These are phyloP conservation scores for Epinotia ramella DNA, from an alignment of 2,888 invertebrate species.

Conservation along the genomic window DNA sequence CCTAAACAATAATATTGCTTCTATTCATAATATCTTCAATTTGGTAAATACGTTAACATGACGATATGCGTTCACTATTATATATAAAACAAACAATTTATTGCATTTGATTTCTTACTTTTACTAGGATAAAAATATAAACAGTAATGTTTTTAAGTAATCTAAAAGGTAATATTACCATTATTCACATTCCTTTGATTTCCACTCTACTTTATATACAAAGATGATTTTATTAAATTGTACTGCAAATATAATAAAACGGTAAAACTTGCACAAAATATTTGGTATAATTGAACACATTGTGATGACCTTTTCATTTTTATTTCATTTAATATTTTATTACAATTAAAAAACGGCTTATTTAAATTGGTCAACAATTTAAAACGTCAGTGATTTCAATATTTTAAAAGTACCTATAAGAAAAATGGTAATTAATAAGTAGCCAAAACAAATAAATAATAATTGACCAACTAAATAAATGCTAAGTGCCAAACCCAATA, in stretches of 20 bases:
- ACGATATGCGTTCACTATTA: constrained; percentile 43
- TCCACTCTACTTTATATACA: constrained; percentile 62
- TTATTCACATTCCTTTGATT: constrained; percentile 52
- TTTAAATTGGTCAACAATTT: constrained; percentile 51
- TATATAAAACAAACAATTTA: constrained; percentile 53
- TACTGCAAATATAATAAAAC: constrained; percentile 59
- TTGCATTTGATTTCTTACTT: constrained; percentile 54
- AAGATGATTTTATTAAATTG: constrained; percentile 57
- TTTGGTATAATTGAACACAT: constrained; percentile 82
- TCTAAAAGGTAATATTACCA: constrained; percentile 57
- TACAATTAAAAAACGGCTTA: constrained; percentile 45
- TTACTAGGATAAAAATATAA: constrained; percentile 47
- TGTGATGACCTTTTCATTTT: constrained; percentile 73
- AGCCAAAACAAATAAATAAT: constrained; percentile 9
- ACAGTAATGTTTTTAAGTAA: constrained; percentile 52
- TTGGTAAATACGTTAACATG: constrained; percentile 38
- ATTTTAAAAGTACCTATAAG: constrained; percentile 41
- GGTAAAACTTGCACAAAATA: constrained; percentile 69
- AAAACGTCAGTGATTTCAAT: constrained; percentile 47
- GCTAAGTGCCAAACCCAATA: neutral
- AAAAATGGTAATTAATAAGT: neutral
- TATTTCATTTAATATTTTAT: constrained; percentile 45
- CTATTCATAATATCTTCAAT: constrained; percentile 33
- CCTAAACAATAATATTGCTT: constrained; percentile 32
- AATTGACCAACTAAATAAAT: neutral